Evolutionary conservation across 2,113 vertebrate genomes (phyloP).

Genomic region (Colaptes auratus): DNA sequence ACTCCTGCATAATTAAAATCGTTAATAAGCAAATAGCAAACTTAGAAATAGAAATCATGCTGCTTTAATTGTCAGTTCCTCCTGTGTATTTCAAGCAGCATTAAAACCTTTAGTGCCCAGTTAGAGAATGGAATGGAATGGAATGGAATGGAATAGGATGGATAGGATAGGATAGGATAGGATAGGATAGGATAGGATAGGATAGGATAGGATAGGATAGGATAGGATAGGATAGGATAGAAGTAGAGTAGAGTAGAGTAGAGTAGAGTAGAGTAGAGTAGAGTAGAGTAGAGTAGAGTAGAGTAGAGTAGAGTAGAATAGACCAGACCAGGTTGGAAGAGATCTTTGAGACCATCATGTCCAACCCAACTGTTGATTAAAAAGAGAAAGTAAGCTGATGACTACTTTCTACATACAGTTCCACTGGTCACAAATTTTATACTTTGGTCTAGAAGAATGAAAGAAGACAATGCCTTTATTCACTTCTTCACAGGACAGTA

Average conservation of each 20-base stretch:
- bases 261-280: no score
- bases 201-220: no score
- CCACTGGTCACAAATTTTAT: background rate
- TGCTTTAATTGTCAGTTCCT: background rate
- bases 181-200: no score
- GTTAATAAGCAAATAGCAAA: background rate
- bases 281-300: no score
- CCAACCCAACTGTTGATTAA: background rate
- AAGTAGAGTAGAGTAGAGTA: no score
- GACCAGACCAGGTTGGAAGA: no score
- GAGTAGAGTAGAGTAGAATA: no score
- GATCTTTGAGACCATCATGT: no score
- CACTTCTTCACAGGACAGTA: background rate
- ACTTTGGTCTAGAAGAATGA: background rate
- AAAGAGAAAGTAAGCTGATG: background rate
- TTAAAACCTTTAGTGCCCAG: background rate
- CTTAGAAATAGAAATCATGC: background rate
- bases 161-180: no score
- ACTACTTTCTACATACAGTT: background rate
- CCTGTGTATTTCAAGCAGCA: background rate
- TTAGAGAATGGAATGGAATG: background rate
- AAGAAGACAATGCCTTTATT: background rate
- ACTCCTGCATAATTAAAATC: background rate
- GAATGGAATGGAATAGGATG: no score
- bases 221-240: no score